These are phyloP conservation scores for Alloplasta piceator DNA, from an alignment of 2,888 invertebrate genomes.

Conservation along the genomic window DNA sequence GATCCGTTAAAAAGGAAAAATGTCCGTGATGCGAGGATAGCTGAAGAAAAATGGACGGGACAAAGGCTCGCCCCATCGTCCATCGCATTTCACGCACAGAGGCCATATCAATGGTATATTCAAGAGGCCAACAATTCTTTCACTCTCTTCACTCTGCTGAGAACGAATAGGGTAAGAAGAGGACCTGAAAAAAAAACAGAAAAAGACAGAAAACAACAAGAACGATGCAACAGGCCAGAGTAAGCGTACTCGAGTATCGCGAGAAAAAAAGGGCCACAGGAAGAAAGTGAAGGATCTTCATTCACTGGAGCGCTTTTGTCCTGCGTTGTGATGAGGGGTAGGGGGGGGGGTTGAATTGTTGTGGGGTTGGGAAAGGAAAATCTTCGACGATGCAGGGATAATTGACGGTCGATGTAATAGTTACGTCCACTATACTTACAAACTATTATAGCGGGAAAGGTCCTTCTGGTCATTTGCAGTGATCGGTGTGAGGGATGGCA, in stretches of 20 bases:
- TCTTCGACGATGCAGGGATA: conserved; percentile 13
- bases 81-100: conserved; percentile 9
- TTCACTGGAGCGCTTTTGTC: conserved; percentile 16
- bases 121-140: conserved; percentile 26
- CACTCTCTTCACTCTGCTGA: background rate
- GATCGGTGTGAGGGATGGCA: conserved; percentile 49
- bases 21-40: background rate
- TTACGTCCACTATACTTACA: conserved; percentile 17
- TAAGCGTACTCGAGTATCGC: conserved; percentile 58
- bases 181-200: conserved; percentile 12
- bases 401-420: conserved; percentile 45
- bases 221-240: conserved; percentile 59
- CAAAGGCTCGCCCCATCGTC: background rate
- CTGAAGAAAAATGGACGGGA: background rate
- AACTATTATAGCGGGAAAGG: conserved; percentile 13
- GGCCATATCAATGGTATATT: conserved; percentile 34
- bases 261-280: conserved; percentile 26
- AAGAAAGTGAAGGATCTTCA: conserved; percentile 53
- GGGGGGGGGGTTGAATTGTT: background rate
- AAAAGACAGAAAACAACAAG: conserved; percentile 3
- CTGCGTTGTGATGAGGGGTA: background rate
- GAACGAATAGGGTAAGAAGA: conserved; percentile 16
- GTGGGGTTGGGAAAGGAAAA: conserved; percentile 13
- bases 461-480: conserved; percentile 33
- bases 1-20: conserved; percentile 30